Conservation (phyloP, 1,140 invertebrate genomes). For the Ctenoplectra terminalis region DNA sequence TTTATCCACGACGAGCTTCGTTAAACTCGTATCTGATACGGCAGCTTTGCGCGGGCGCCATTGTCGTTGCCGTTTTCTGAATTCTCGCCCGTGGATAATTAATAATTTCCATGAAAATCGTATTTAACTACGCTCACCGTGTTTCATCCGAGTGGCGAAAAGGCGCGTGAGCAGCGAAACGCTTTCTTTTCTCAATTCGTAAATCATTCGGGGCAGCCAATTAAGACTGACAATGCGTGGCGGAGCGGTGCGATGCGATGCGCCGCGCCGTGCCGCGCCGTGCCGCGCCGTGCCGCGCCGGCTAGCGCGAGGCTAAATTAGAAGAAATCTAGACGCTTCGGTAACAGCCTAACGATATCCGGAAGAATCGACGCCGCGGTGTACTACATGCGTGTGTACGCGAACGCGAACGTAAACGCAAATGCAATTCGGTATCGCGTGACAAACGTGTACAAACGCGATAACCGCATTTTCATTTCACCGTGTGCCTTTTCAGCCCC, state of each 20-base stretch:
- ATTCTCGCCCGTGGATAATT: constrained; percentile 41
- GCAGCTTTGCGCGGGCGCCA: constrained; percentile 4
- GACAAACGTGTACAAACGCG: constrained; percentile 28
- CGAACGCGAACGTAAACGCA: not conserved
- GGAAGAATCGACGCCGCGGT: constrained; percentile 48
- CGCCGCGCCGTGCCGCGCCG: too few species aligned
- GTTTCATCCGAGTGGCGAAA: constrained; percentile 58
- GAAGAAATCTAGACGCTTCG: constrained; percentile 59
- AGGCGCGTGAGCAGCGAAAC: constrained; percentile 36
- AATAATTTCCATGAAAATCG: constrained; percentile 58
- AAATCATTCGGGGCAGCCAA: constrained; percentile 61
- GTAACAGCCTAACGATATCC: constrained; percentile 53
- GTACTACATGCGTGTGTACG: not conserved
- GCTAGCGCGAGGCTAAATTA: constrained; percentile 49
- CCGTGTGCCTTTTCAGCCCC: not conserved
- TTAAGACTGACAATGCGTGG: constrained; percentile 57
- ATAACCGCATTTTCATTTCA: constrained; percentile 9
- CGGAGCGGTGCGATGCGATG: constrained; percentile 25
- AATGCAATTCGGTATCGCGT: constrained; percentile 24
- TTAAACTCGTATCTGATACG: constrained; percentile 44
- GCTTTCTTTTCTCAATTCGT: constrained; percentile 63
- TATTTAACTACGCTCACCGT: constrained; percentile 10
- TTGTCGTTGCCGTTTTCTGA: constrained; percentile 25
- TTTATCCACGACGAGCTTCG: constrained; percentile 43
- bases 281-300: too few species aligned